Percentiles rank a stretch among this genome's conserved stretches.
Evolutionary conservation across 2,113 vertebrate species (phyloP).

Genomic region (Osmerus mordax): DNA sequence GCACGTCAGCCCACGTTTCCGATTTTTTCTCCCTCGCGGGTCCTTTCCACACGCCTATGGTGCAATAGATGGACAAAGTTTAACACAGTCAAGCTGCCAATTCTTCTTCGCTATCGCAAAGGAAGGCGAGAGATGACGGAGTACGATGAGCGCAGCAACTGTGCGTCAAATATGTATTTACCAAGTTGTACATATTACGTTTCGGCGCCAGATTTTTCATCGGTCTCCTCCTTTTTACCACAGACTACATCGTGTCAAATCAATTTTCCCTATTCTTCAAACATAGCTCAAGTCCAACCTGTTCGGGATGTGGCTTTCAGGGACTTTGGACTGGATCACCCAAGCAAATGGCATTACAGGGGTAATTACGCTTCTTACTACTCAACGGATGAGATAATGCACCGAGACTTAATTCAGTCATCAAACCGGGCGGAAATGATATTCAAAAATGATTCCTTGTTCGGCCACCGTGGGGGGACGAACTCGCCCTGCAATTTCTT

Average conservation of each 20-base stretch:
- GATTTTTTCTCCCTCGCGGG: slow-evolving; percentile 80
- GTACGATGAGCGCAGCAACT: slow-evolving; percentile 90
- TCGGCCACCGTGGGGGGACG: slow-evolving; percentile 64
- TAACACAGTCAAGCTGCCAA: slow-evolving; percentile 74
- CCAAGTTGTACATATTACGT: slow-evolving; percentile 91
- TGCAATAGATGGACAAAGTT: slow-evolving; percentile 33
- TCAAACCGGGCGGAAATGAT: slow-evolving; percentile 8
- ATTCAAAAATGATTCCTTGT: slow-evolving; percentile 54
- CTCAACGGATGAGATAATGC: slow-evolving; percentile 87
- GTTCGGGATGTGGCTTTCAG: slow-evolving; percentile 89
- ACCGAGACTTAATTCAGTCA: slow-evolving; percentile 82
- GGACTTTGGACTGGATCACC: slow-evolving; percentile 88
- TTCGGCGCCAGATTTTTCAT: slow-evolving; percentile 87
- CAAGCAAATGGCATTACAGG: slow-evolving; percentile 85
- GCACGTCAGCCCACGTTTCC: slow-evolving; percentile 96
- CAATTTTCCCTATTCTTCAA: slow-evolving; percentile 14
- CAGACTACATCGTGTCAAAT: slow-evolving; percentile 64
- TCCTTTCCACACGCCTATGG: slow-evolving; percentile 87
- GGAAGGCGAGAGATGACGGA: slow-evolving; percentile 79
- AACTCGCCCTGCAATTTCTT: slow-evolving; percentile 22
- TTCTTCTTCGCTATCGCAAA: slow-evolving; percentile 74
- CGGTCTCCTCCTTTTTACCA: slow-evolving; percentile 85
- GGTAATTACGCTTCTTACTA: slow-evolving; percentile 78
- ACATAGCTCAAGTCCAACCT: slow-evolving; percentile 87
- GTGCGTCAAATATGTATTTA: slow-evolving; percentile 93